Conservation (phyloP, 1,140 invertebrate genomes). For the Neoseiulus cucumeris region DNA sequence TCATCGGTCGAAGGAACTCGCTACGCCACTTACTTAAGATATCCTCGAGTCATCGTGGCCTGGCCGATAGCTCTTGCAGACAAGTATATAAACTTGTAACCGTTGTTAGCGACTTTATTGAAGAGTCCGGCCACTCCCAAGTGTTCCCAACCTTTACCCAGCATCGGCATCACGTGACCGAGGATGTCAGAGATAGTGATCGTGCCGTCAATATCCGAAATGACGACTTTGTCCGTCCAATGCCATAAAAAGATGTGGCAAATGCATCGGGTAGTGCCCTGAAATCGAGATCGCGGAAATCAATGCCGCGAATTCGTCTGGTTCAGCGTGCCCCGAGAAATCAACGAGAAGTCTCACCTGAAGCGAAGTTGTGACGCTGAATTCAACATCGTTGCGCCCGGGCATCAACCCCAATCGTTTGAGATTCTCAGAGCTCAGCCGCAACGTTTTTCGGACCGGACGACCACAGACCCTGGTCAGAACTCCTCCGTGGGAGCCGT, state of each 20-base stretch:
- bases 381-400: constrained; percentile 88
- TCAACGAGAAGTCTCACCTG: background rate
- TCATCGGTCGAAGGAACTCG: background rate
- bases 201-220: constrained; percentile 99
- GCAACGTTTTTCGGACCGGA: background rate
- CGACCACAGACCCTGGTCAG: background rate
- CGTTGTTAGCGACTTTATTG: constrained; percentile 89
- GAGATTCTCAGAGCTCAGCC: background rate
- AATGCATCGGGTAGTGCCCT: constrained; percentile 85
- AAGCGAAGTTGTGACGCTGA: constrained; percentile 84
- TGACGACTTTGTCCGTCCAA: constrained; percentile 88
- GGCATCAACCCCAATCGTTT: constrained; percentile 38
- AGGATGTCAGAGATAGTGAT: constrained; percentile 95
- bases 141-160: constrained; percentile 94
- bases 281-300: no score
- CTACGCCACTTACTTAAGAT: constrained; percentile 34
- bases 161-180: constrained; percentile 90
- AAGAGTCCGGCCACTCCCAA: constrained; percentile 91
- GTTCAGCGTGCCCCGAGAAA: background rate
- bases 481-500: background rate
- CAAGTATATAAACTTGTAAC: constrained; percentile 78
- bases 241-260: constrained; percentile 94
- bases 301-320: no score
- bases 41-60: constrained; percentile 70
- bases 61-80: constrained; percentile 91